Evolutionary conservation across 2,888 invertebrate species (phyloP).

Genomic region (Marronus borbonicus): DNA sequence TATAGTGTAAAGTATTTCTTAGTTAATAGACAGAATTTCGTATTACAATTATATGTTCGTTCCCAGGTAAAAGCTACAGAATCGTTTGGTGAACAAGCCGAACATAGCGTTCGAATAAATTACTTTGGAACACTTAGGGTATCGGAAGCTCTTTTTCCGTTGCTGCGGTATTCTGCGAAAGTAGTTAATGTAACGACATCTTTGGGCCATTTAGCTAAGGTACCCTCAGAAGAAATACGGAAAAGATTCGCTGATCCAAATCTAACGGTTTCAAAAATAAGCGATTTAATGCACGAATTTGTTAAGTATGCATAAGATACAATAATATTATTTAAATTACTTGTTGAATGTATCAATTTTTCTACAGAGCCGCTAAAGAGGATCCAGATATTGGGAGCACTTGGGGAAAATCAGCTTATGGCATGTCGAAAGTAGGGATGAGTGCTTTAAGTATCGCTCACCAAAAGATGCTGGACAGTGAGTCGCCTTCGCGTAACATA

Average conservation of each 20-base stretch:
- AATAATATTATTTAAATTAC: not conserved
- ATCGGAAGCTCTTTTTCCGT: conserved; percentile 80
- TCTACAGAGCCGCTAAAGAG: conserved; percentile 52
- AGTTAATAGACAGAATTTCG: no score
- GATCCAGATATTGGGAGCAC: conserved; percentile 60
- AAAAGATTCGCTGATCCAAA: conserved; percentile 73
- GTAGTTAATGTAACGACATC: conserved; percentile 84
- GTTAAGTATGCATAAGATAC: conserved; percentile 73
- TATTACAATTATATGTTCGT: conserved; percentile 48
- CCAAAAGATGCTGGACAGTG: conserved; percentile 73
- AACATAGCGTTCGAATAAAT: conserved; percentile 79
- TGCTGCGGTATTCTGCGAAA: conserved; percentile 79
- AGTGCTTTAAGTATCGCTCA: conserved; percentile 68
- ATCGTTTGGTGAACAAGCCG: conserved; percentile 79
- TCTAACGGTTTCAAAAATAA: conserved; percentile 76
- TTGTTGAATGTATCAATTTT: not conserved
- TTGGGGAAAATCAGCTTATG: conserved; percentile 74
- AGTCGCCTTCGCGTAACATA: conserved; percentile 73
- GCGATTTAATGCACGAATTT: conserved; percentile 77
- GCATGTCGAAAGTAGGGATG: conserved; percentile 75
- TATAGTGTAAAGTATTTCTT: conserved; percentile 69
- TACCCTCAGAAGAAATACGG: conserved; percentile 74
- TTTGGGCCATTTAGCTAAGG: conserved; percentile 75
- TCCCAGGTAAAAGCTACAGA: conserved; percentile 72
- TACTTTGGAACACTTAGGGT: conserved; percentile 78